These are phyloP conservation scores for Tiliqua scincoides DNA, from an alignment of 2,113 vertebrate genomes.

Conservation along the genomic window DNA sequence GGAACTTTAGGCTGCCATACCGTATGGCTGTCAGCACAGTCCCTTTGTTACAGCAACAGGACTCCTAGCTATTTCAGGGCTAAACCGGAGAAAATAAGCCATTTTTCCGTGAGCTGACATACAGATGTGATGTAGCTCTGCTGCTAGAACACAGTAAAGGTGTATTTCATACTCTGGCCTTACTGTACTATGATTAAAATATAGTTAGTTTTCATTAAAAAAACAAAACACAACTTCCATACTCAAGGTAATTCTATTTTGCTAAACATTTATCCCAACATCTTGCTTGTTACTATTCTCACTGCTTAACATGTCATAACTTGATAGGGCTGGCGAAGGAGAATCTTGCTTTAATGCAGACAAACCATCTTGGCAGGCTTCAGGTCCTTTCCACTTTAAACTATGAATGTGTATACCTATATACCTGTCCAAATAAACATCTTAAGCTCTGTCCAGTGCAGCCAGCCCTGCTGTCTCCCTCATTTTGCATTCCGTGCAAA, in stretches of 20 bases:
- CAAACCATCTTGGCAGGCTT: not conserved
- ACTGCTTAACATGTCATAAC: not conserved
- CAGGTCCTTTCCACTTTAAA: not conserved
- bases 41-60: not conserved
- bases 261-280: not conserved
- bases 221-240: not conserved
- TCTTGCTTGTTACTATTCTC: not conserved
- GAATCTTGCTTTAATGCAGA: not conserved
- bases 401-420: too few relatives aligned
- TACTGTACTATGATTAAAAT: not conserved
- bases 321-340: not conserved
- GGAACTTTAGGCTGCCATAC: not conserved
- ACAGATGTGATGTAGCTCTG: not conserved
- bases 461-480: not conserved
- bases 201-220: not conserved
- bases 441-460: not conserved
- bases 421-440: not conserved
- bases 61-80: not conserved
- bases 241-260: not conserved
- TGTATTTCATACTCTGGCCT: not conserved
- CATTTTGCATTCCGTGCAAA: not conserved
- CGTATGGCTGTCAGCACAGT: not conserved
- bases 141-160: not conserved
- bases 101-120: not conserved
- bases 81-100: not conserved